Base-by-base conservation (phyloP, 2,113 vertebrate species). In the Pterophyllum scalare region DNA sequence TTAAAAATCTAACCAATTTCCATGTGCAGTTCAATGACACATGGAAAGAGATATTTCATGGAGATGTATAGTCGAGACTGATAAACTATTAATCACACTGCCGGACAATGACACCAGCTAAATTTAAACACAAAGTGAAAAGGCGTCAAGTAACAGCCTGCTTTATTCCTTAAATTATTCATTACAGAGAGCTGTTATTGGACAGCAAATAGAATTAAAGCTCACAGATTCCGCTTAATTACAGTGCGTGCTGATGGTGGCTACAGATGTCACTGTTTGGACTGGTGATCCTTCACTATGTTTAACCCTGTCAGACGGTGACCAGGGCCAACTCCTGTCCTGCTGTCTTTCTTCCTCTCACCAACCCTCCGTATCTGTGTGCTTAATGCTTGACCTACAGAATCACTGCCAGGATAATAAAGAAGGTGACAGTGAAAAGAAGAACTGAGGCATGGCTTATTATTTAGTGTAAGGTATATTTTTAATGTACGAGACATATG, bases 241-340 rank as follows among this genome's bases (percentile, higher is more conserved):
- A 90, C 79, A 70, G 62, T 33, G 65, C 15, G 5, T 67, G 67
- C 76, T 80, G 59, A 88, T 75, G 90, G 92, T 88, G 92, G 91
- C 94, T 86, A 91, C 94, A 95, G 94, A 95, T 95, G 95, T 93
- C 94, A 94, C 85, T 65, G 91, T 74, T 85, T 91, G 88, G 84
- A 84, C 80, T 33, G 78, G 57, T 31, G 59, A 89, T 89, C 43
- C 82, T 84, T 94, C 89, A 91, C 88, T 61, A 46, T 87, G 82
- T 92, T 90, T 88, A 91, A 93, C 93, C 82, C 88, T 79, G 91
- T 87, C 89, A 89, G 81, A 87, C 35, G 59, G 49, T 64, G 75
- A 22, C 52, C 43, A 33, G 26, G 74, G 57, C 58, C 40, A 59
- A n/a, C 67, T 81, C 49, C 87, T 82, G 59, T 19, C 67, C 57